These are phyloP conservation scores for Papilio machaon DNA, from an alignment of 1,140 invertebrate genomes.

Conservation along the genomic window DNA sequence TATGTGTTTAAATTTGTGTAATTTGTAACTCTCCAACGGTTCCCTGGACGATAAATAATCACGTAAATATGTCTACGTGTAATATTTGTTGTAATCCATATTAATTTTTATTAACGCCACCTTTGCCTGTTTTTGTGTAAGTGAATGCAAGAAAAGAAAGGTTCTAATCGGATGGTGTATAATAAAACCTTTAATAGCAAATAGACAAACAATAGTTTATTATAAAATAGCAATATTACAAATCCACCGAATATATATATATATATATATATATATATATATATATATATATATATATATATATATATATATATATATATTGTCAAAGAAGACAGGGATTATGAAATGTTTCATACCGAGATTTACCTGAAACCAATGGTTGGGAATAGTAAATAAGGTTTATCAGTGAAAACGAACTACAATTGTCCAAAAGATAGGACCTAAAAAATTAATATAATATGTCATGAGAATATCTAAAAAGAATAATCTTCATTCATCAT, in stretches of 20 bases:
- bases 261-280: no score
- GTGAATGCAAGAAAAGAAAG: slow-evolving; percentile 46
- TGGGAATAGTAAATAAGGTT: not conserved
- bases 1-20: not conserved
- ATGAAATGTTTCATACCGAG: no score
- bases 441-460: not conserved
- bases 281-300: no score
- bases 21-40: slow-evolving; percentile 58
- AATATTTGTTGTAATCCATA: slow-evolving; percentile 46
- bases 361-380: no score
- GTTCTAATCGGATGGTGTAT: no score
- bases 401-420: not conserved
- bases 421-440: not conserved
- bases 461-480: not conserved
- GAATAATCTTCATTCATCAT: not conserved
- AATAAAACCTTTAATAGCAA: no score
- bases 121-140: slow-evolving; percentile 61
- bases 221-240: no score
- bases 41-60: slow-evolving; percentile 71
- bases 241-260: no score
- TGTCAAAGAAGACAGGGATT: no score
- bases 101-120: slow-evolving; percentile 63
- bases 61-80: slow-evolving; percentile 55
- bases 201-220: no score
- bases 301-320: no score